Evolutionary conservation across 2,113 vertebrate genomes (phyloP), one percentile per base, ranked within the genome.

Genomic region (Chlamydotis undulata): DNA sequence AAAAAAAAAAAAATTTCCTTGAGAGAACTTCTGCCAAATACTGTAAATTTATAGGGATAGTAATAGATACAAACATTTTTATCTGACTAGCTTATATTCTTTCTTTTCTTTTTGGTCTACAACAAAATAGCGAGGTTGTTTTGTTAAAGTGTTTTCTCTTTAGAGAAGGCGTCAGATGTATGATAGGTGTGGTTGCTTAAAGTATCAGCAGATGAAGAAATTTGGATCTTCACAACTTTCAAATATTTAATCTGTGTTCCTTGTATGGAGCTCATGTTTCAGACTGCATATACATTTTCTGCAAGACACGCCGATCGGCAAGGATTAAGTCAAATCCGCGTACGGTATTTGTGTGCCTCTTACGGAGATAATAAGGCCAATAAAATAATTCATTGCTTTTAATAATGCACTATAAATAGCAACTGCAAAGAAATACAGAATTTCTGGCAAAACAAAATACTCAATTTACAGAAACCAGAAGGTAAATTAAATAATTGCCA

Each of bases 231-330:
- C 45, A 14, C 52, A 29, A 52, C 35, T 86, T 67, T 18, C 22
- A 50, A 45, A n/a, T 13, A 13, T 55, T n/a, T 61, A 35, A 49
- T 49, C 73, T 60, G 29, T 50, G 3, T 14, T 79, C 59, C 67
- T n/a, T 29, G 33, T 8, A 8, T 1, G 6, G 43, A 45, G 43
- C 73, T 64, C 10, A 0, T 16, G 18, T 43, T 45, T 14, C 52
- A 52, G 65, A 14, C 65, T 18, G 81, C 52, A 29, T 10, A 37
- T 33, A 7, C 7, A 11, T 45, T 73, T 65, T 79, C 45, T 78
- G 65, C 28, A 73, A n/a, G 26, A 39, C 21, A 6, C 16, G 52
- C 23, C 29, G 37, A 65, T 65, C 37, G 43, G 23, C 35, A 59
- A 37, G 29, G 57, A 39, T 28, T 6, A 65, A 50, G 52, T 77